phyloP scores from a whole-genome alignment of 2,797 vertebrate species.

The Gymnothorax reevesii region DNA sequence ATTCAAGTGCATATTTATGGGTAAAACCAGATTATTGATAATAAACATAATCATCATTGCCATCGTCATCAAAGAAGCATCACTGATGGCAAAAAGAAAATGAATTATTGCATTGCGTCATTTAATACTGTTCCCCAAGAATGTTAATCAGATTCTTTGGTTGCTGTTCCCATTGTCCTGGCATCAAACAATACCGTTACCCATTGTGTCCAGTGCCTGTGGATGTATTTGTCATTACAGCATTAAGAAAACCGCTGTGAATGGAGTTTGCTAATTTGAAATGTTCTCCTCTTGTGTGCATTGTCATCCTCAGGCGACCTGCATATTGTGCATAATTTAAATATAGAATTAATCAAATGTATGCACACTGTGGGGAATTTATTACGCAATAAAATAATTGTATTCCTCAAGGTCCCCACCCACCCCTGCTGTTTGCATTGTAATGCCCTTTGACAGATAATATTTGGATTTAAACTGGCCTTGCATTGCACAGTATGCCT shows the following conservation, averaged over 20 bases:
- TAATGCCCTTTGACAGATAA: background rate
- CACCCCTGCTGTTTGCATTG: background rate
- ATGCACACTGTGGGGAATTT: background rate
- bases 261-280: background rate
- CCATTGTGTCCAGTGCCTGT: background rate
- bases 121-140: background rate
- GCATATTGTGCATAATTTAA: background rate
- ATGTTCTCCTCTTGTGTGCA: background rate
- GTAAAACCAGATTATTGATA: background rate
- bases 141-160: background rate
- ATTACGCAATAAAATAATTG: conserved; percentile 4
- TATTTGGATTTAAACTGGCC: background rate
- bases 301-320: background rate
- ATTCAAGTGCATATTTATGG: background rate
- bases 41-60: background rate
- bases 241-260: background rate
- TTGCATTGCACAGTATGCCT: background rate
- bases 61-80: background rate
- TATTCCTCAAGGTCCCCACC: background rate
- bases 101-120: background rate
- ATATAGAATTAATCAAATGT: conserved; percentile 2
- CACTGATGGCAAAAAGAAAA: background rate
- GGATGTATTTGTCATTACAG: background rate
- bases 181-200: background rate
- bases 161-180: background rate